These are phyloP conservation scores for Argyresthia goedartella DNA, from an alignment of 2,888 invertebrate genomes.

Conservation along the genomic window DNA sequence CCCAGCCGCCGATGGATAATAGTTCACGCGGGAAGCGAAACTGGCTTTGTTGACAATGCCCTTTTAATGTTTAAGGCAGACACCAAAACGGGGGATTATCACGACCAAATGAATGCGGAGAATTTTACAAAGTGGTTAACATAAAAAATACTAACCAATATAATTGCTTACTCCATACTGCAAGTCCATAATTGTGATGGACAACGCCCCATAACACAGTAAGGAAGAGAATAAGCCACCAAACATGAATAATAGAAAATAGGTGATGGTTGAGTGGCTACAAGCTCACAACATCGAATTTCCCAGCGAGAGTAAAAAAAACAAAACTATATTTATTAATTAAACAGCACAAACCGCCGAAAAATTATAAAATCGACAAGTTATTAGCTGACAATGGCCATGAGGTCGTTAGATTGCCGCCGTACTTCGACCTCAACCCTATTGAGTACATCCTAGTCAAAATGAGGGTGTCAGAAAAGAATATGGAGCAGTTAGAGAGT, in stretches of 20 bases:
- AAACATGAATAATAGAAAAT: constrained; percentile 11
- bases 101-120: too few species aligned
- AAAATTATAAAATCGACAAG: constrained; percentile 1
- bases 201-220: not conserved
- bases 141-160: too few species aligned
- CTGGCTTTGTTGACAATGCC: too few species aligned
- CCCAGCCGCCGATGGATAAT: too few species aligned
- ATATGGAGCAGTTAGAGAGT: constrained; percentile 2
- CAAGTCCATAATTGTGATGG: constrained; percentile 2
- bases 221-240: not conserved
- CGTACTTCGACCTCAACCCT: constrained; percentile 16
- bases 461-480: constrained; percentile 7
- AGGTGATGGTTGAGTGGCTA: constrained; percentile 12
- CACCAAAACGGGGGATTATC: too few species aligned
- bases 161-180: too few species aligned
- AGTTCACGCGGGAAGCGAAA: too few species aligned
- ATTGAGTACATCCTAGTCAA: constrained; percentile 15
- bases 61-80: too few species aligned
- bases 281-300: constrained; percentile 12
- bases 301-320: constrained; percentile 13
- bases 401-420: constrained; percentile 17
- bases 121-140: too few species aligned
- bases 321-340: constrained; percentile 11
- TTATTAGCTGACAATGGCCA: constrained; percentile 13
- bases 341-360: constrained; percentile 8